These are phyloP conservation scores for Channa argus DNA, from an alignment of 2,113 vertebrate genomes.

Conservation along the genomic window DNA sequence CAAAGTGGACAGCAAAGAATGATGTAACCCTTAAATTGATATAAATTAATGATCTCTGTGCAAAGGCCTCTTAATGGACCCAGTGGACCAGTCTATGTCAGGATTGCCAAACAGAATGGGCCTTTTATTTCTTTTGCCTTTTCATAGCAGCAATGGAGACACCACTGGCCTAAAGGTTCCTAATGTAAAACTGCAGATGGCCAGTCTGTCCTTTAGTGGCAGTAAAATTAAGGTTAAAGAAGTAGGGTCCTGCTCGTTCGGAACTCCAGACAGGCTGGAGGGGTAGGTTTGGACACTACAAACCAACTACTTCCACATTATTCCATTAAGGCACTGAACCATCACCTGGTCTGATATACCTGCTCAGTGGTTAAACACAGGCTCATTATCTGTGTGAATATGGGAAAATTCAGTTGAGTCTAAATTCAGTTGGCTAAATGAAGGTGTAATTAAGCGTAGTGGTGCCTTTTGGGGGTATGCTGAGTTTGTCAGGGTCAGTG, in stretches of 20 bases:
- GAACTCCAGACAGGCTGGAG: conserved; percentile 8
- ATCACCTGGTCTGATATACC: neutral
- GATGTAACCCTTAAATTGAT: conserved; percentile 35
- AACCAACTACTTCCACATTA: neutral
- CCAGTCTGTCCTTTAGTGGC: conserved; percentile 58
- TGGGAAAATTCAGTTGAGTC: neutral
- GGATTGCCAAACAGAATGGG: conserved; percentile 41
- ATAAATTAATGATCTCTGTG: conserved; percentile 45
- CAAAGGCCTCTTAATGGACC: conserved; percentile 26
- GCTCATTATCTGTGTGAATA: neutral
- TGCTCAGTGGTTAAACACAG: neutral
- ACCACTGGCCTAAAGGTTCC: conserved; percentile 44
- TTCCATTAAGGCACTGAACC: neutral
- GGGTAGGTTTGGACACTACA: conserved; percentile 3
- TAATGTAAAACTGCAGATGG: conserved; percentile 52
- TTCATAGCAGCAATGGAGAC: conserved; percentile 31
- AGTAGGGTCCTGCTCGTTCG: conserved; percentile 7
- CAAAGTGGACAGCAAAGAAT: conserved; percentile 17
- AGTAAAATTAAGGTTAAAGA: conserved; percentile 38
- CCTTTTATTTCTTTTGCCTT: conserved; percentile 20
- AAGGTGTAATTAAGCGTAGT: too few relatives aligned
- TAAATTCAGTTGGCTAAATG: too few relatives aligned
- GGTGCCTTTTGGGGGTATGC: neutral
- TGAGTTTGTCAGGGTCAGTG: too few relatives aligned
- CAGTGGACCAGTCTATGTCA: conserved; percentile 47